Conservation (phyloP, 2,797 vertebrate species). For the Leptodactylus fallax region DNA sequence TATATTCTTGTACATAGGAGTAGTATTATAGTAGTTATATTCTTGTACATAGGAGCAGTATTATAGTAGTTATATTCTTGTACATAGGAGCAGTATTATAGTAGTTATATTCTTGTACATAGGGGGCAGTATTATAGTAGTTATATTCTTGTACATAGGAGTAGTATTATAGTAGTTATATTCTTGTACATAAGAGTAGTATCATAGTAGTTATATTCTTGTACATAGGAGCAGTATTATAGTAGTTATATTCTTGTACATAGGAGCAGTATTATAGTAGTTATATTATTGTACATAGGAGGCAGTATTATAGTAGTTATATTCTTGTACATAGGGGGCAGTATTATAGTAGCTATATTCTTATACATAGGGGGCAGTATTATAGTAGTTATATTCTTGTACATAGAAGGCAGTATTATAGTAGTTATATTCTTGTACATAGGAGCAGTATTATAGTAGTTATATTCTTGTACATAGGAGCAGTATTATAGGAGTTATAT, state of each 20-base stretch:
- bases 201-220: too few relatives aligned
- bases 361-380: not conserved
- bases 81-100: too few relatives aligned
- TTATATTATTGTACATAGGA: not conserved
- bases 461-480: not conserved
- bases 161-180: too few relatives aligned
- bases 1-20: not conserved
- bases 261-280: not conserved
- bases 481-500: not conserved
- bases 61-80: too few relatives aligned
- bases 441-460: not conserved
- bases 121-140: not conserved
- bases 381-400: constrained; percentile 7
- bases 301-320: constrained; percentile 8
- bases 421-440: not conserved
- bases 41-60: not conserved
- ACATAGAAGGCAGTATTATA: not conserved
- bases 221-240: too few relatives aligned
- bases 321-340: not conserved
- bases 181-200: too few relatives aligned
- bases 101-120: too few relatives aligned
- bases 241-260: too few relatives aligned
- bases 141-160: not conserved
- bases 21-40: not conserved
- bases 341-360: not conserved